Base-by-base conservation (phyloP, 1,140 invertebrate genomes). In the Amphibalanus amphitrite region DNA sequence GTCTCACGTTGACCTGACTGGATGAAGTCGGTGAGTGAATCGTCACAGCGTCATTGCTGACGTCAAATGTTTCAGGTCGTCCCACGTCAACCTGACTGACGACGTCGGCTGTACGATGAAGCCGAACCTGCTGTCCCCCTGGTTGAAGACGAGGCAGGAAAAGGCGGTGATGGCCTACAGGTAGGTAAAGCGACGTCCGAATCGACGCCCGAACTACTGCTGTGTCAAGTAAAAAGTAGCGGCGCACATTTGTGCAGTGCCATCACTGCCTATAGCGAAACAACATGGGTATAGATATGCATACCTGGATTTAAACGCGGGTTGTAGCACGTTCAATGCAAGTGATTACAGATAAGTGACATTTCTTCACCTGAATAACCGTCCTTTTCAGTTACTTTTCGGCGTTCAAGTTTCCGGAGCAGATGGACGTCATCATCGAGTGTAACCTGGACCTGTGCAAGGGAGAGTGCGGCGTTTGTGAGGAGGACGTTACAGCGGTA, bases 361-460 rank as follows among this genome's bases (percentile, higher is more conserved):
- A n/a, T n/a, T n/a, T n/a, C n/a, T n/a, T n/a, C n/a, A n/a, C n/a
- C n/a, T n/a, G n/a, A n/a, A n/a, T n/a, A n/a, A n/a, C n/a, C n/a
- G n/a, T n/a, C n/a, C n/a, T 3, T 28, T 28, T 10, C 28, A 67
- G 65, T 28, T 67, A 67, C 69, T 71, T 67, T 20, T 29, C 88
- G 78, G 90, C 90, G 0, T 92, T 92, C 79, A 92, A 92, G 79
- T 92, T 92, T 80, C 90, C 90, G 0, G 90, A 92, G 77, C 85
- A 88, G 26, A 90, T 91, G 86, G 90, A 92, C 75, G 80, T 92
- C 26, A 87, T 88, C 72, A 85, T 93, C 40, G 89, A 91, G 77
- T 93, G 90, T 76, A 90, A 90, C 72, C 86, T 93, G 0, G 89
- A 92, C 76, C 79, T 93, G 0, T 92, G 90, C 75, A 91, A 92